Conservation (phyloP, 2,113 vertebrate species). For the Numenius arquata region DNA sequence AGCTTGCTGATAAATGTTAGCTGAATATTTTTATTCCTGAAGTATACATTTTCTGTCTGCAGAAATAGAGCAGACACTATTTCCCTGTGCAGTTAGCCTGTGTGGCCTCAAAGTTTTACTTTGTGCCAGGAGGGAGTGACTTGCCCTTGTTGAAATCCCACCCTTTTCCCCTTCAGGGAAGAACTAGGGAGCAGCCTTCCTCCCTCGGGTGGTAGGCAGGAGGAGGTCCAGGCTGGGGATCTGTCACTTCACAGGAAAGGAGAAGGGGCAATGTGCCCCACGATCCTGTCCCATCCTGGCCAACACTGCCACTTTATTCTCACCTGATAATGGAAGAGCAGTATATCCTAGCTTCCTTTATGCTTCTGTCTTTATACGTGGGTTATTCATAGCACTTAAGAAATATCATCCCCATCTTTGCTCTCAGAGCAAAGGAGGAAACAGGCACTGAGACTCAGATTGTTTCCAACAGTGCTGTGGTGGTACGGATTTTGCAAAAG, state of each 20-base stretch:
- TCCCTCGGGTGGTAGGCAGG: fast-evolving
- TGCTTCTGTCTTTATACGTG: not conserved
- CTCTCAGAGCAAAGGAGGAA: not conserved
- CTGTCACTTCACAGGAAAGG: not conserved
- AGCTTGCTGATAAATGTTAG: not conserved
- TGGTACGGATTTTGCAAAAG: not conserved
- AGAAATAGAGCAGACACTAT: not conserved
- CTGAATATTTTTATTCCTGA: not conserved
- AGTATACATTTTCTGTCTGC: not conserved
- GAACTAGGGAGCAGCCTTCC: fast-evolving
- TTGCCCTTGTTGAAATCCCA: fast-evolving
- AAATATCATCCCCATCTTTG: not conserved
- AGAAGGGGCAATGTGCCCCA: fast-evolving
- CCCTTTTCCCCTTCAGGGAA: fast-evolving
- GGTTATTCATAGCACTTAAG: not conserved
- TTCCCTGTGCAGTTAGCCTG: not conserved
- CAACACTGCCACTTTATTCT: fast-evolving
- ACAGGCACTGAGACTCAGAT: not conserved
- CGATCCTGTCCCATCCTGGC: not conserved
- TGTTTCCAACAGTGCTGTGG: not conserved
- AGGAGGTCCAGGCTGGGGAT: not conserved
- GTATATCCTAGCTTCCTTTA: not conserved
- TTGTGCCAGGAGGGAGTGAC: not conserved
- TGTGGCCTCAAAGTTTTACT: not conserved
- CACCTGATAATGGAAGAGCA: fast-evolving